Percentiles rank a stretch among this genome's conserved stretches.
Conservation (phyloP, 2,113 vertebrate species). For the Pelvicachromis taeniatus region DNA sequence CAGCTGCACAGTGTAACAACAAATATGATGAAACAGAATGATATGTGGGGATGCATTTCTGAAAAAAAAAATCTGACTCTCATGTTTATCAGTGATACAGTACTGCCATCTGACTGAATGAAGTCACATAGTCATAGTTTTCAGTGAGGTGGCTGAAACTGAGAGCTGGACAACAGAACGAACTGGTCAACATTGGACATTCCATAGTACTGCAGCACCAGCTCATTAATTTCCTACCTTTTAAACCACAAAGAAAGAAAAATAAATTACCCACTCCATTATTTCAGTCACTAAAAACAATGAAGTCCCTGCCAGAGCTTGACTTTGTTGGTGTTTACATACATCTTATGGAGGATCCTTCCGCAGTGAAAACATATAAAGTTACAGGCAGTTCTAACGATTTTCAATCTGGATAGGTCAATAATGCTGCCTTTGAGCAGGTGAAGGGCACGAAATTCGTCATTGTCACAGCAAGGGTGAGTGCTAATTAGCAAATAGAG, state of each 20-base stretch:
- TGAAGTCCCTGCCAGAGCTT: background rate
- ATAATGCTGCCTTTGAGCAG: background rate
- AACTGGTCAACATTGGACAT: background rate
- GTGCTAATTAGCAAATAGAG: background rate
- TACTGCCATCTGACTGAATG: background rate
- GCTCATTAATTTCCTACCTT: background rate
- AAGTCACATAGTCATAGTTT: background rate
- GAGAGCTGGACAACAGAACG: accelerated
- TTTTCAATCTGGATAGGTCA: background rate
- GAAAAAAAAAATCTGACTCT: background rate
- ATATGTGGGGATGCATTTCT: background rate
- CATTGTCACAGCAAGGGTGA: background rate
- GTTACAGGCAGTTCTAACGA: background rate
- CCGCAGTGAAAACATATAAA: background rate
- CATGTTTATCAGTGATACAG: background rate
- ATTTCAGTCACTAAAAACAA: background rate
- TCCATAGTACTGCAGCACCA: background rate
- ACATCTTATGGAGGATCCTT: background rate
- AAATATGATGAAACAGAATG: background rate
- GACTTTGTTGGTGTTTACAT: background rate
- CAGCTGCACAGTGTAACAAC: background rate
- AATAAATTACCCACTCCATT: background rate
- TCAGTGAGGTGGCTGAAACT: background rate
- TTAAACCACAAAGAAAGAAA: background rate
- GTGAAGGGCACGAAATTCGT: background rate